These are phyloP conservation scores for Exaiptasia diaphana DNA, from an alignment of 64 coral and sea anemone species.

Conservation along the genomic window DNA sequence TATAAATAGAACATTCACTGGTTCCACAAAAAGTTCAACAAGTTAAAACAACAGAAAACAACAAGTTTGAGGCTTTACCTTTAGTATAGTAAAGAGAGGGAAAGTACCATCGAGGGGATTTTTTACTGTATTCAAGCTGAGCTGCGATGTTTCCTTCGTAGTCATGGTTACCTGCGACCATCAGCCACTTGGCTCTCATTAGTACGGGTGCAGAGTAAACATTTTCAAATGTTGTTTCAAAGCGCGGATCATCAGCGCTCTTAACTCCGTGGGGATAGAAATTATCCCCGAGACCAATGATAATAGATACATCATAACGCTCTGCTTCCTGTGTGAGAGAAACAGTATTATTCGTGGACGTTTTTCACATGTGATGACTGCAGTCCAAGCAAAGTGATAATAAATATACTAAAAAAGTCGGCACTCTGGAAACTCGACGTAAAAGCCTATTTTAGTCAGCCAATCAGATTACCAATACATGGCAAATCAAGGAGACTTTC, in stretches of 20 bases:
- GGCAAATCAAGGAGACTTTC: no score
- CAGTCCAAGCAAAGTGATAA: no score
- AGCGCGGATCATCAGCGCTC: slow-evolving; percentile 41
- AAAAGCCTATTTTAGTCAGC: no score
- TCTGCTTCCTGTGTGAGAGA: slow-evolving; percentile 9
- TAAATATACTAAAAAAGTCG: no score
- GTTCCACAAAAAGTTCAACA: no score
- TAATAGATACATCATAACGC: neutral
- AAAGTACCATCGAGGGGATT: slow-evolving; percentile 72
- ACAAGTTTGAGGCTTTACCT: no score
- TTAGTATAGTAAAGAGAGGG: slow-evolving; percentile 69
- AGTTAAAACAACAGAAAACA: no score
- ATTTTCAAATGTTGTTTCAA: slow-evolving; percentile 43
- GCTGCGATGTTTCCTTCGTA: slow-evolving; percentile 72
- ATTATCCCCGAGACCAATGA: slow-evolving; percentile 67
- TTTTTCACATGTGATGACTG: no score
- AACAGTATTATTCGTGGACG: neutral
- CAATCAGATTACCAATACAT: no score
- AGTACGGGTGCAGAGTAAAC: slow-evolving; percentile 45
- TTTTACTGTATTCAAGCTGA: slow-evolving; percentile 79
- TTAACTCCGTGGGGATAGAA: slow-evolving; percentile 57
- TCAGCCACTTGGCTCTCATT: slow-evolving; percentile 68
- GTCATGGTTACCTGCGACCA: slow-evolving; percentile 93
- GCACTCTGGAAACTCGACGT: no score
- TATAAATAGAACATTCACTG: no score